Percentiles rank a stretch among this genome's conserved stretches.
These are phyloP conservation scores for Suncus etruscus DNA, from an alignment of 2,113 vertebrate genomes.

Conservation along the genomic window DNA sequence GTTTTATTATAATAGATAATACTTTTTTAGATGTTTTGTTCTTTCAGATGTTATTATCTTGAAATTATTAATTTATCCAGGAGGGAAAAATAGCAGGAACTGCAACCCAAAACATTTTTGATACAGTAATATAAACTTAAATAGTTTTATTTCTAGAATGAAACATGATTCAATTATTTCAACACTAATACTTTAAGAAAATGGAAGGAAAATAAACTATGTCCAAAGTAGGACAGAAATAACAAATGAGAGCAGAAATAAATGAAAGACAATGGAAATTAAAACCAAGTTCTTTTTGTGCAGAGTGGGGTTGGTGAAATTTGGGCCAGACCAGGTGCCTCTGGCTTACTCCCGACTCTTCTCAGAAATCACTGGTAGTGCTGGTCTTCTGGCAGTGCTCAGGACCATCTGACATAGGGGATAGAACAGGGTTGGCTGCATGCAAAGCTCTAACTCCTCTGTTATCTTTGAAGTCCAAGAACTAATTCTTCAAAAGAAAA, in stretches of 20 bases:
- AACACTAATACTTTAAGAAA: neutral
- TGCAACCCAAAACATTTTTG: neutral
- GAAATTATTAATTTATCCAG: constrained; percentile 43
- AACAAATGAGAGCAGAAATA: neutral
- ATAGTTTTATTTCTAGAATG: constrained; percentile 7
- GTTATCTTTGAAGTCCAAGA: too few relatives aligned
- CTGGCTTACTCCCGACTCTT: too few relatives aligned
- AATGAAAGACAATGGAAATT: neutral
- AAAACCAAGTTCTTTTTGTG: neutral
- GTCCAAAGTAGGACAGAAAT: constrained; percentile 14
- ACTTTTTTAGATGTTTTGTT: constrained; percentile 5
- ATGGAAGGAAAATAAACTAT: neutral
- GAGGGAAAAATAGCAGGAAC: neutral
- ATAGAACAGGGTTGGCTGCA: too few relatives aligned
- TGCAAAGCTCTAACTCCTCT: too few relatives aligned
- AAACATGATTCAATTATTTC: constrained; percentile 30
- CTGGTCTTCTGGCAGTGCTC: too few relatives aligned
- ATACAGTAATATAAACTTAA: neutral
- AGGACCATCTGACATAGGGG: too few relatives aligned
- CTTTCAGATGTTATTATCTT: neutral
- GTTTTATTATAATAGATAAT: neutral
- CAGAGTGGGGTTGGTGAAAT: too few relatives aligned
- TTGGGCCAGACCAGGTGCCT: too few relatives aligned
- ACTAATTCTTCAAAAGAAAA: too few relatives aligned
- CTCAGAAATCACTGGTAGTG: too few relatives aligned